Base-by-base conservation (phyloP, 2,797 vertebrate genomes). In the Anguilla obscura region DNA sequence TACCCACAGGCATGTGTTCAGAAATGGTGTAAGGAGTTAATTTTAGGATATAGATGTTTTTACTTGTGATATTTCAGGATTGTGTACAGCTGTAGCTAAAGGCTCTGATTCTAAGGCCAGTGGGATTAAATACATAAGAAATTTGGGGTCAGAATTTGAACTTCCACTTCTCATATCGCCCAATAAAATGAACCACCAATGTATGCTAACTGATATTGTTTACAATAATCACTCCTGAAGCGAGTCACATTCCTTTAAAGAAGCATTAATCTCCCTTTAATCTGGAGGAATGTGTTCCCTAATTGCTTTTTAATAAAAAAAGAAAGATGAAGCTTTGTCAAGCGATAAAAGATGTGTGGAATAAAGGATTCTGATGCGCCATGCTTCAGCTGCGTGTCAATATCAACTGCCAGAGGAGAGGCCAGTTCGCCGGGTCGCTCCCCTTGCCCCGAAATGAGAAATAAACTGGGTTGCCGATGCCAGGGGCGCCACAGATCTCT, bases 401-500 rank as follows among this genome's bases (percentile, higher is more conserved):
- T 94, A 52, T 96, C 96, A 96, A 96, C 95, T 95, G 95, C 95
- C 95, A 95, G 95, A 93, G 93, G 96, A 94, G 96, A 97, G 96
- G 96, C 96, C 96, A 96, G 96, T 96, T 96, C 95, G 87, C 95
- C 85, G 79, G 96, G 95, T 96, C 96, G 95, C 76, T 95, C 96
- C 94, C 95, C 84, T 94, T 95, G 95, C 96, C 96, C 93, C 96
- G 94, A 96, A 97, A 96, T 96, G 96, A 97, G 96, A 97, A 96
- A 96, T 97, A 96, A 97, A 97, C 97, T 95, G 94, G 96, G 95
- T 97, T 96, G 96, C 95, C 95, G 95, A 66, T 54, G 56, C 90
- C 86, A 87, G 60, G 27, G 85, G 87, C 88, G 89, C 89, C 84
- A 40, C 48, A 88, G 90, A 91, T 90, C 83, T 88, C 87, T 90